Conservation (phyloP, 2,888 invertebrate genomes). For the Microctonus hyperodae region DNA sequence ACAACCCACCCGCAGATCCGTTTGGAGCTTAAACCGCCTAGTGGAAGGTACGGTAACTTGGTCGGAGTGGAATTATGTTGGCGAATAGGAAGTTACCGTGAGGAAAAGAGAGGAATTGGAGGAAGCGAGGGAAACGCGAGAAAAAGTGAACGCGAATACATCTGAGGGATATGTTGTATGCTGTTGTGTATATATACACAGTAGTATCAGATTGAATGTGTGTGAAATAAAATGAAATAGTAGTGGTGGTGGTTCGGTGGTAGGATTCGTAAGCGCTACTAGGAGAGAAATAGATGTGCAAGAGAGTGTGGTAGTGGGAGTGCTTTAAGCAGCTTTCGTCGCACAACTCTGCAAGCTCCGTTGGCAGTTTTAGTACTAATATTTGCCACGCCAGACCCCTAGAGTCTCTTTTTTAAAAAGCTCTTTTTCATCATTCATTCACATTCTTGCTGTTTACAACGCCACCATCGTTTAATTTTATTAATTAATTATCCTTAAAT, state of each 20-base stretch:
- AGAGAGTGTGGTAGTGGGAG: conserved; percentile 15
- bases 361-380: conserved; percentile 60
- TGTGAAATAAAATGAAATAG: background rate
- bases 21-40: conserved; percentile 51
- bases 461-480: conserved; percentile 28
- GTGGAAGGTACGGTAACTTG: conserved; percentile 44
- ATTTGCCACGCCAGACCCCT: conserved; percentile 61
- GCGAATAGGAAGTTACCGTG: conserved; percentile 44
- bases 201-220: too few relatives aligned
- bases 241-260: conserved; percentile 14
- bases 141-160: background rate
- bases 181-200: background rate
- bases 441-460: conserved; percentile 30
- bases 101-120: too few relatives aligned
- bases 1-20: conserved; percentile 38
- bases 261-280: background rate
- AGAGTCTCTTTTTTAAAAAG: conserved; percentile 40
- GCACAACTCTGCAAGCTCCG: conserved; percentile 50
- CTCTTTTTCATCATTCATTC: conserved; percentile 29
- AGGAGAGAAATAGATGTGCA: background rate
- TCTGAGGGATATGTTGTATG: conserved; percentile 20
- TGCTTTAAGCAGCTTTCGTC: conserved; percentile 61
- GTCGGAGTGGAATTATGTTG: conserved; percentile 50
- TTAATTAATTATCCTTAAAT: conserved; percentile 4
- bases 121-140: conserved; percentile 25